Evolutionary conservation across 2,797 vertebrate species (phyloP).

Genomic region (Centropyge bicolor): DNA sequence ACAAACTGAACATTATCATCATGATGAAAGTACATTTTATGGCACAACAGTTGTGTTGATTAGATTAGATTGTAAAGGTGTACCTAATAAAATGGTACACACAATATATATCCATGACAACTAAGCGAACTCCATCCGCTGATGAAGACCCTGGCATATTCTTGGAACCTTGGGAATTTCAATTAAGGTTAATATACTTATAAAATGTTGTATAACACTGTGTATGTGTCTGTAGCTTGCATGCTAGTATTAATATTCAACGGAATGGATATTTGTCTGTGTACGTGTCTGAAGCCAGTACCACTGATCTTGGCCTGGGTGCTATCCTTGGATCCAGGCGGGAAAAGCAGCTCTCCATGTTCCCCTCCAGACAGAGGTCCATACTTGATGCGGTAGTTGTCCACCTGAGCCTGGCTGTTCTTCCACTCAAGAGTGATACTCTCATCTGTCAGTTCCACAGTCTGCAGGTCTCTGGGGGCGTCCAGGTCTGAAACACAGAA

Average conservation of each 20-base stretch:
- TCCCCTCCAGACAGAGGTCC: constrained; percentile 95
- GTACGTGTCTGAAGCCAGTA: constrained; percentile 65
- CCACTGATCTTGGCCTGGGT: constrained; percentile 93
- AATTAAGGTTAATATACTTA: background rate
- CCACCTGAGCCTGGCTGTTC: constrained; percentile 89
- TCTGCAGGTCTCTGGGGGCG: constrained; percentile 90
- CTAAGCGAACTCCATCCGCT: background rate
- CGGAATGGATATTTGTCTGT: background rate
- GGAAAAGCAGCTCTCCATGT: constrained; percentile 91
- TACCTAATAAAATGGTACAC: background rate
- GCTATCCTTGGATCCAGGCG: constrained; percentile 85
- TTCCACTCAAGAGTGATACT: constrained; percentile 96
- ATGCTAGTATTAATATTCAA: background rate
- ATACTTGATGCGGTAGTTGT: constrained; percentile 94
- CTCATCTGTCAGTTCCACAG: constrained; percentile 90
- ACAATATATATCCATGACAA: background rate
- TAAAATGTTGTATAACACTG: background rate
- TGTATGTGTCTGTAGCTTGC: too few relatives aligned
- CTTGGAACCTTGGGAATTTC: background rate
- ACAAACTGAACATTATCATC: background rate
- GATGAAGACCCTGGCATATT: background rate
- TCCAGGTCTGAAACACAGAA: constrained; percentile 89
- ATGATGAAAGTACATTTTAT: background rate
- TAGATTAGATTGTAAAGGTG: too few relatives aligned
- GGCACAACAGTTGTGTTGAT: too few relatives aligned